Evolutionary conservation across 2,888 invertebrate genomes (phyloP).

Genomic region (Spilarctia lutea): DNA sequence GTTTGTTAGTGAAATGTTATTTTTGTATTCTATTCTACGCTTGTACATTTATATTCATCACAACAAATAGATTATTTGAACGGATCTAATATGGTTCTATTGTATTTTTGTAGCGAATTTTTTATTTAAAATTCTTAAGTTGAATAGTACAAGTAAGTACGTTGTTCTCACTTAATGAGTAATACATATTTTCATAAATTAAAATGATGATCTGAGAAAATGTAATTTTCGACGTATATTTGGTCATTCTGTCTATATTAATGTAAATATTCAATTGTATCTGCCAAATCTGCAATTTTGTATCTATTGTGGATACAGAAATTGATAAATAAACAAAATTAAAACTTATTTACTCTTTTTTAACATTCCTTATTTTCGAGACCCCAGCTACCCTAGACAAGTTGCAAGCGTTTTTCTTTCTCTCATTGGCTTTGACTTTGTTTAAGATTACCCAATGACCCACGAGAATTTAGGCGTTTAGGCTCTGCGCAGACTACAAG

Average conservation of each 20-base stretch:
- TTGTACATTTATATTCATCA: slow-evolving; percentile 60
- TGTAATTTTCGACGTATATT: slow-evolving; percentile 58
- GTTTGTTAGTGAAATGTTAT: slow-evolving; percentile 57
- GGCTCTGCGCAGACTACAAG: too few species aligned
- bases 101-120: slow-evolving; percentile 69
- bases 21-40: slow-evolving; percentile 57
- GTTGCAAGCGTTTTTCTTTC: too few species aligned
- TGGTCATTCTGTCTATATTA: slow-evolving; percentile 52
- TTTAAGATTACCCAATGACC: too few species aligned
- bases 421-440: too few species aligned
- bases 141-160: slow-evolving; percentile 34
- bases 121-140: slow-evolving; percentile 34
- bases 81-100: slow-evolving; percentile 49
- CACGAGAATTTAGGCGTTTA: too few species aligned
- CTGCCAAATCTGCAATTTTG: slow-evolving; percentile 73
- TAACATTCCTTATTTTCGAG: not conserved
- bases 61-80: slow-evolving; percentile 64
- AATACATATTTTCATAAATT: slow-evolving; percentile 14
- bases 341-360: slow-evolving; percentile 55
- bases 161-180: slow-evolving; percentile 30
- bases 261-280: slow-evolving; percentile 72
- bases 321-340: slow-evolving; percentile 84
- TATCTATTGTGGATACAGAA: slow-evolving; percentile 86
- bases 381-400: too few species aligned
- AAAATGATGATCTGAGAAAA: slow-evolving; percentile 50